These are phyloP conservation scores for Calidris pygmaea DNA, from an alignment of 2,113 vertebrate genomes.

Conservation along the genomic window DNA sequence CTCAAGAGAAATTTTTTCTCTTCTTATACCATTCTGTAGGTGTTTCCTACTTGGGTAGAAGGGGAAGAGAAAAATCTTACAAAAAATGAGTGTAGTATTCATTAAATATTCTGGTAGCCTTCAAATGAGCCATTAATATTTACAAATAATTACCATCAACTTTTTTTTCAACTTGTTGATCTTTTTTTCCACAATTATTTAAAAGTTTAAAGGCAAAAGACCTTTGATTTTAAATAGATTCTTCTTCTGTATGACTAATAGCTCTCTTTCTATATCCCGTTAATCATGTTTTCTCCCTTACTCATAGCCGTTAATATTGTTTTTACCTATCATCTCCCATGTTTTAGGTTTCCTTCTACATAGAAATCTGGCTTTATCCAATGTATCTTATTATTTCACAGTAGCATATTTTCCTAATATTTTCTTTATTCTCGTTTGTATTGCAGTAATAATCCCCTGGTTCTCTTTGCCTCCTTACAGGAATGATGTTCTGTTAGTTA, in stretches of 20 bases:
- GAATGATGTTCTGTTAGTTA: not conserved
- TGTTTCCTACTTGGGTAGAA: not conserved
- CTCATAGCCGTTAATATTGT: not conserved
- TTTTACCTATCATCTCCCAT: not conserved
- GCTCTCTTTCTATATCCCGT: not conserved
- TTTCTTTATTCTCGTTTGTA: not conserved
- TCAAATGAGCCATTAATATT: not conserved
- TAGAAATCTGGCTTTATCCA: not conserved
- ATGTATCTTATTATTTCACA: not conserved
- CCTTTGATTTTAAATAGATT: not conserved
- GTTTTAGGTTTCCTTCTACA: not conserved
- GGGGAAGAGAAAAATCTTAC: not conserved
- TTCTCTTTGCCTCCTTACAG: not conserved
- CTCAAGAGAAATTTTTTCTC: not conserved
- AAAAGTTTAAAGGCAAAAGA: not conserved
- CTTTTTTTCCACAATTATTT: not conserved
- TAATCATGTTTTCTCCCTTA: not conserved
- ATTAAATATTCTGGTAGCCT: not conserved
- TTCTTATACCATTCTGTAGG: not conserved
- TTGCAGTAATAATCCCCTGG: not conserved
- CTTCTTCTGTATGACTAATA: not conserved
- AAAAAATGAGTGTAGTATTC: not conserved
- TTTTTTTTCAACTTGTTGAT: not conserved
- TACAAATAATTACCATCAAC: not conserved
- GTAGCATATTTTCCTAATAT: not conserved